Percentiles rank a stretch among this genome's conserved stretches.
These are phyloP conservation scores for Prionchulus punctatus DNA, from an alignment of 2,888 invertebrate species.

Conservation along the genomic window DNA sequence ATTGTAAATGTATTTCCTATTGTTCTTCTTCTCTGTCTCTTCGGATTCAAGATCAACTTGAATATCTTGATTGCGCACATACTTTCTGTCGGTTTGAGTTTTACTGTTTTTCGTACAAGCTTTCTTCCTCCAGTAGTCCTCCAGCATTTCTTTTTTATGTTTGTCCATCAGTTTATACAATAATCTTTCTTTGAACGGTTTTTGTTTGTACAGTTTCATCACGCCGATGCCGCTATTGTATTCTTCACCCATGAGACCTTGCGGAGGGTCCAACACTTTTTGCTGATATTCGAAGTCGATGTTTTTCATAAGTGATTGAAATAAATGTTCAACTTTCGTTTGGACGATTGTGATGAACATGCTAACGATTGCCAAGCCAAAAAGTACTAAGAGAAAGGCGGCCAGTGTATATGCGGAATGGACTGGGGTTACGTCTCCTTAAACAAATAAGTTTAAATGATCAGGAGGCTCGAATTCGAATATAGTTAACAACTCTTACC, in stretches of 20 bases:
- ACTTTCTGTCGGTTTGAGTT: not conserved
- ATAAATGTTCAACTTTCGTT: too few species aligned
- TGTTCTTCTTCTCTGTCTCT: not conserved
- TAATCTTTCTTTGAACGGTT: not conserved
- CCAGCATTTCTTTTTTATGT: not conserved
- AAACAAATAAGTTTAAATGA: too few species aligned
- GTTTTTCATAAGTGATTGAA: constrained; percentile 42
- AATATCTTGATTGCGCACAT: not conserved
- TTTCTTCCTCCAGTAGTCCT: not conserved
- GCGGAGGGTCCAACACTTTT: too few species aligned
- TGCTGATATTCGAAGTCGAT: not conserved
- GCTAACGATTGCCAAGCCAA: constrained; percentile 77
- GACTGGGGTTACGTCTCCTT: constrained; percentile 37
- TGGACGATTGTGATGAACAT: constrained; percentile 96
- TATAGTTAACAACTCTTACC: too few species aligned
- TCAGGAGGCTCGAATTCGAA: too few species aligned
- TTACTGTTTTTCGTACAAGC: not conserved
- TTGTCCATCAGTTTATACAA: not conserved
- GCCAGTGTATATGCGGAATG: constrained; percentile 72
- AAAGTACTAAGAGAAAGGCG: constrained; percentile 72
- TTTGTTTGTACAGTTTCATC: not conserved
- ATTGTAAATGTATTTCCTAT: constrained; percentile 2
- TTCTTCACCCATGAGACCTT: too few species aligned
- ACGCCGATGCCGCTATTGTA: too few species aligned
- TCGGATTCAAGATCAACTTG: not conserved